These are phyloP conservation scores for Nemopilema nomurai DNA, from an alignment of 30 jellyfish, hydroid and myxozoan genomes.

Conservation along the genomic window DNA sequence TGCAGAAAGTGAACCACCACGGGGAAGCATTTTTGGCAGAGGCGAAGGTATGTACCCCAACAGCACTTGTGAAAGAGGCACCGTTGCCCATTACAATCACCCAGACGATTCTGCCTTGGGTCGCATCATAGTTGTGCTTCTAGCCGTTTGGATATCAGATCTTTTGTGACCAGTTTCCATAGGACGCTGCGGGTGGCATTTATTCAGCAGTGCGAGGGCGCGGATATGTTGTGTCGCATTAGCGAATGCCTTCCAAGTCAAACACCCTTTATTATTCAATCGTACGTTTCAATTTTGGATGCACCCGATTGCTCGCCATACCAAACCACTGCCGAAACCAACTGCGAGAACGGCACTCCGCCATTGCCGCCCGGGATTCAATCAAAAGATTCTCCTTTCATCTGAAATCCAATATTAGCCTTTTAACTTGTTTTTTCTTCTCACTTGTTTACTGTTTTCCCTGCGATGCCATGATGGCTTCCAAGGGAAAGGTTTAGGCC, in stretches of 20 bases:
- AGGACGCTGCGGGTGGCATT: background rate
- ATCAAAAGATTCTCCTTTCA: background rate
- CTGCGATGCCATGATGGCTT: background rate
- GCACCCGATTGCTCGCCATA: background rate
- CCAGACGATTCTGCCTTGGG: background rate
- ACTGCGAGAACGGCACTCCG: background rate
- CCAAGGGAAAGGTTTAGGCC: background rate
- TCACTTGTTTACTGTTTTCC: background rate
- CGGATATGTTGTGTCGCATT: background rate
- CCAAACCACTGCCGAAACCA: no score
- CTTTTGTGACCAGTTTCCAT: background rate
- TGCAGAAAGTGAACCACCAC: slow-evolving; percentile 93
- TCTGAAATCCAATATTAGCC: background rate
- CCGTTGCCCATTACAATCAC: background rate
- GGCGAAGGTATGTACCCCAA: slow-evolving; percentile 77
- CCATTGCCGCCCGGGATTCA: no score
- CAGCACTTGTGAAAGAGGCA: background rate
- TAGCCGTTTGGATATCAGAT: background rate
- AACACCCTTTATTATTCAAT: background rate
- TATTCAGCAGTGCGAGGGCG: background rate
- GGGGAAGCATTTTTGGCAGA: slow-evolving; percentile 99
- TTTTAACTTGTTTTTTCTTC: background rate
- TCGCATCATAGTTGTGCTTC: background rate
- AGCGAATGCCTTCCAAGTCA: background rate
- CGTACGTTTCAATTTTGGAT: background rate